Evolutionary conservation across 2,888 invertebrate genomes (phyloP), one percentile per base, ranked within the genome.

Genomic region (Pollenia labialis): DNA sequence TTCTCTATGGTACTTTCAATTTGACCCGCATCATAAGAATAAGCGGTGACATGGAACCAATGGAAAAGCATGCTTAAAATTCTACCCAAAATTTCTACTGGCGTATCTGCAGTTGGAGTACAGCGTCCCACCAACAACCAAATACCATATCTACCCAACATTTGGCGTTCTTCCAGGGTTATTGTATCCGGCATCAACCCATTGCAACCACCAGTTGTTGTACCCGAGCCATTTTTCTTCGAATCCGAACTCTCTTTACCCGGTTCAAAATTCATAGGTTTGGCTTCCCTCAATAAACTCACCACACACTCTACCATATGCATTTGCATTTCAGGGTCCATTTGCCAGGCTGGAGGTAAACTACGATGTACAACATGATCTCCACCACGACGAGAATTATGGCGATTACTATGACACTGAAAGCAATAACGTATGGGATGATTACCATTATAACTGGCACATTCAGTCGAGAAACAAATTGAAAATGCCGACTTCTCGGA

Each of bases 41-140:
- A 98, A 1, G 99, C 98, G 16, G 99, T 99, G 90, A 98, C 97
- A 94, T 99, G 98, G 94, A 99, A 99, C 99, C 99, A 99, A 93
- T 99, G 99, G 94, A 99, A 99, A 88, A 99, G 95, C 95, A 99
- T 99, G 46, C 98, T 97, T 71, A 99, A 95, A 90, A 99, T 95
- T 87, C 99, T 95, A 9, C 99, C 99, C 72, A 99, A 94, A 77
- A 96, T 95, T 93, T 97, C 97, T 83, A 95, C 95, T 0, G 96
- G 96, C 0, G 97, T 96, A 90, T 96, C 96, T 40, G 96, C 95
- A 88, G 95, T 96, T 0, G 97, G 97, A 14, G 96, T 96, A 92
- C 97, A 99, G 87, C 99, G 95, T 12, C 99, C 99, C 62, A 99
- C 98, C 92, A 99, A 95, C 89, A 99, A 94, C 99, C 99, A 99